Base-by-base conservation (phyloP, 1,140 invertebrate species). In the Trissolcus basalis region DNA sequence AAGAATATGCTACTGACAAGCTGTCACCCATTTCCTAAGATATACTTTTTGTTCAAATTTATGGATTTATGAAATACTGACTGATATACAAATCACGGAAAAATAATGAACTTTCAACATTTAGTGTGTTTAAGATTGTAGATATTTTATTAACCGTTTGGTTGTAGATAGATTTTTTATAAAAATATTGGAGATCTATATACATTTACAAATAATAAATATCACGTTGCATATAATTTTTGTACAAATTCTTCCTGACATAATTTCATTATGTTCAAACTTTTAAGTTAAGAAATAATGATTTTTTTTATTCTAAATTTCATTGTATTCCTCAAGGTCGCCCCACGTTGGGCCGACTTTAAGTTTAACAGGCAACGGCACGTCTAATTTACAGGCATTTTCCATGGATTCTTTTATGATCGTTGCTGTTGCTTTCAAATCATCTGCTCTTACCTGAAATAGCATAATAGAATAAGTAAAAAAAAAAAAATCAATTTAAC, bases 341-440 rank as follows among this genome's bases (percentile, higher is more conserved):
- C 94, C 96, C 97, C 97, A 98, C 49, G 92, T 92, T 27, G 88
- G 84, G 8, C 97, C 97, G 59, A 89, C 87, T 89, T 94, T 95
- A 0, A 98, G 82, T 90, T 96, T 97, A 0, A 98, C 96, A 8
- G 95, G 95, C 14, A 98, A 89, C 44, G 92, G 92, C 0, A 98
- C 93, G 45, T 89, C 90, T 9, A 97, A 86, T 64, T 89, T 88
- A 0, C 92, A 90, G n/a, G 92, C 92, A 58, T 91, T 90, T 84
- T 97, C 96, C 96, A 98, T 98, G 11, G 90, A 90, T 15, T 91
- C 83, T 80, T 93, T 93, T 12, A 98, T 86, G 39, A 95, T 90
- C 60, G 82, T 83, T 0, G 91, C 91, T 12, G 95, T 92, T 70
- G 89, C 80, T 7, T 89, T 81, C 13, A 95, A 83, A 84, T 93